A percentile compares a stretch with the other conserved stretches of the same genome.
phyloP scores from a whole-genome alignment of 1,140 invertebrate species.

The Drosophila punjabiensis region DNA sequence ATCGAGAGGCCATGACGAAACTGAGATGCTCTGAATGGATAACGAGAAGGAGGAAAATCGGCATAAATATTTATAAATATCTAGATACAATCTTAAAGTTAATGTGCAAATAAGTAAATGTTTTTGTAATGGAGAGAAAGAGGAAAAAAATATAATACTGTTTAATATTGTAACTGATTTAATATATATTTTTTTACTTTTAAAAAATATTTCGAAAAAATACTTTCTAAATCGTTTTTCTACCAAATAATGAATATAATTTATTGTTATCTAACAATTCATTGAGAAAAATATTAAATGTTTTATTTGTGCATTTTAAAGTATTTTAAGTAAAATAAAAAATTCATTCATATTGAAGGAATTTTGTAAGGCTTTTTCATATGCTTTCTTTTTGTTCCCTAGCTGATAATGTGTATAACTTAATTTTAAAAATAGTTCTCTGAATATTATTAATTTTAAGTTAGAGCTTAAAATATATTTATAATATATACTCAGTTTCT shows the following conservation, averaged over 20 bases:
- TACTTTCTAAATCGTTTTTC: no score
- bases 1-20: conserved; percentile 13
- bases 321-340: no score
- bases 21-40: conserved; percentile 23
- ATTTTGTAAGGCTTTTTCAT: not conserved
- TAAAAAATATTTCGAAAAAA: not conserved
- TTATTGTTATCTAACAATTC: no score
- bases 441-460: no score
- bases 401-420: not conserved
- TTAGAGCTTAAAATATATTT: not conserved
- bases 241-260: no score
- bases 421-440: no score
- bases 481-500: not conserved
- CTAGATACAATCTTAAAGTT: not conserved
- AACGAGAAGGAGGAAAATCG: not conserved
- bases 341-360: not conserved
- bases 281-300: no score
- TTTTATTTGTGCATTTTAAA: no score
- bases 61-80: not conserved
- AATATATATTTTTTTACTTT: not conserved
- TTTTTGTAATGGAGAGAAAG: not conserved
- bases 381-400: not conserved
- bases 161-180: not conserved
- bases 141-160: not conserved
- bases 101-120: not conserved